phyloP scores from a whole-genome alignment of 2,113 vertebrate species.

The Bubo scandiacus region DNA sequence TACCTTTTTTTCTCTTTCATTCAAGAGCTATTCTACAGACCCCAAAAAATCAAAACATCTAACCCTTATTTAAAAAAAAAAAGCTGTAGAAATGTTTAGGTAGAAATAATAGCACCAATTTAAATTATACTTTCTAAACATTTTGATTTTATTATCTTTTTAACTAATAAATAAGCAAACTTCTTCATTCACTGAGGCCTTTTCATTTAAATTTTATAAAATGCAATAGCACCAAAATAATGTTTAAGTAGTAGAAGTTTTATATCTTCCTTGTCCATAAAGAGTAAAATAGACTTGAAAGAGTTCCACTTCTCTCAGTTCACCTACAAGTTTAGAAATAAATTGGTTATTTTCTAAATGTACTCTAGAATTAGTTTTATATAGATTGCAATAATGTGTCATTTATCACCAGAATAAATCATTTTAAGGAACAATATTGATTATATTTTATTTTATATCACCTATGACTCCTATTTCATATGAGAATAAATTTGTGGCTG shows the following conservation, averaged over 20 bases:
- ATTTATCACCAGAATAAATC: background rate
- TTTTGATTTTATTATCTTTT: background rate
- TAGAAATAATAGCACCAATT: background rate
- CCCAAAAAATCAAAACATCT: background rate
- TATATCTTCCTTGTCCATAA: background rate
- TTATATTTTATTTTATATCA: background rate
- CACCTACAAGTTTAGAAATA: background rate
- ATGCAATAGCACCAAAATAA: background rate
- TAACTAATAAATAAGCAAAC: background rate
- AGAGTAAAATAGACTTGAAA: background rate
- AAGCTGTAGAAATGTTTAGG: background rate
- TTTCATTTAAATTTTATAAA: background rate
- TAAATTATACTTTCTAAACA: background rate
- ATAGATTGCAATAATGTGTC: background rate
- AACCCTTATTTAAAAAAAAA: background rate
- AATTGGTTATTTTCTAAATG: background rate
- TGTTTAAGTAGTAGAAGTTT: background rate
- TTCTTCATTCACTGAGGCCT: background rate
- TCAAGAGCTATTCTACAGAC: background rate
- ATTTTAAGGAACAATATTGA: background rate
- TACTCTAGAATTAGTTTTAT: background rate
- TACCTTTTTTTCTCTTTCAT: background rate
- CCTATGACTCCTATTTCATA: background rate
- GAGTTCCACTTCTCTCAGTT: background rate
- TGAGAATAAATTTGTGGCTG: background rate